phyloP scores from a whole-genome alignment of 2,888 invertebrate species.

The Galerucella calmariensis region DNA sequence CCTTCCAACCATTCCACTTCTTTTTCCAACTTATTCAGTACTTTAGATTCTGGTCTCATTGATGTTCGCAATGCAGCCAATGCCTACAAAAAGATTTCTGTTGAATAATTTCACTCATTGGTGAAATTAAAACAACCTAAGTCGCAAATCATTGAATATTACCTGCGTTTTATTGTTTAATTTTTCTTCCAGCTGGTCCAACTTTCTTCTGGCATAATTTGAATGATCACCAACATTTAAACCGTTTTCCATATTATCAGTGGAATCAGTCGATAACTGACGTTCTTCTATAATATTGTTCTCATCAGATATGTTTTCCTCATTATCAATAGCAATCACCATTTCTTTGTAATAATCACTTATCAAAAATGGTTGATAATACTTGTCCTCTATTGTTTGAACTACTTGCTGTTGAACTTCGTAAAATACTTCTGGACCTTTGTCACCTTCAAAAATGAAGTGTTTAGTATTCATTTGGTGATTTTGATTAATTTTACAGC shows the following conservation, averaged over 20 bases:
- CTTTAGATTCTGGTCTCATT: conserved; percentile 84
- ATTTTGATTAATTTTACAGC: not conserved
- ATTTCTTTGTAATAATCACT: conserved; percentile 86
- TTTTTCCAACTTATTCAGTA: conserved; percentile 80
- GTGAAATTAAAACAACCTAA: conserved; percentile 1
- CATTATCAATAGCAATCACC: conserved; percentile 73
- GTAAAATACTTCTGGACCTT: conserved; percentile 88
- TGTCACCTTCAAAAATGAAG: conserved; percentile 71
- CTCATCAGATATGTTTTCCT: conserved; percentile 65
- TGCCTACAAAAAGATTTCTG: conserved; percentile 67
- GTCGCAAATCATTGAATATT: conserved; percentile 28
- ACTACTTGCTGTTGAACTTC: conserved; percentile 86
- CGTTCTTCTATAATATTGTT: conserved; percentile 66
- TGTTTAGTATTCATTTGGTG: not conserved
- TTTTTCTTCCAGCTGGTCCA: conserved; percentile 86
- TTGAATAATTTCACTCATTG: conserved; percentile 3
- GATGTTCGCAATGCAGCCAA: conserved; percentile 85
- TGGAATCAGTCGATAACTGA: conserved; percentile 69
- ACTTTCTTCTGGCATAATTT: conserved; percentile 82
- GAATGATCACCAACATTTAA: conserved; percentile 84
- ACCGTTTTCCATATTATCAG: conserved; percentile 66
- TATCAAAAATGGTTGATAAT: conserved; percentile 88
- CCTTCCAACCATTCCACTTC: conserved; percentile 86
- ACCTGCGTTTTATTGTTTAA: conserved; percentile 85
- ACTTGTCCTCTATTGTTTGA: conserved; percentile 84